A percentile compares a stretch with the other conserved stretches of the same genome.
Conservation (phyloP, 1,140 invertebrate species). For the Grapholita molesta region DNA sequence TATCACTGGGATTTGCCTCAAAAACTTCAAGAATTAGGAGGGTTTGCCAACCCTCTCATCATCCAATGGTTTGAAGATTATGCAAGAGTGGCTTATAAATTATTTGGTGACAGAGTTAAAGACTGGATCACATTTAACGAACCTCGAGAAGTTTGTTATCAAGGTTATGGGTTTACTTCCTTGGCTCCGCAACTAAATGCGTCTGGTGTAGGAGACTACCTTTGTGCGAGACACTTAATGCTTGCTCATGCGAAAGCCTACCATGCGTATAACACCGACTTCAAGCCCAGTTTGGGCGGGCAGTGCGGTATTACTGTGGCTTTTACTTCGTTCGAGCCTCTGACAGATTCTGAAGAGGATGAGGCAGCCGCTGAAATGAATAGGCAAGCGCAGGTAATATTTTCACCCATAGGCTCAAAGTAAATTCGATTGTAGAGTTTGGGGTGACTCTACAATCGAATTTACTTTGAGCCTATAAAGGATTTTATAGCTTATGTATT, state of each 20-base stretch:
- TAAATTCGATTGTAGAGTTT: too few relatives aligned
- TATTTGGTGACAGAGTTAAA: constrained; percentile 61
- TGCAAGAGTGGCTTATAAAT: constrained; percentile 55
- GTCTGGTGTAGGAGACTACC: constrained; percentile 51
- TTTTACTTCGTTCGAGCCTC: neutral
- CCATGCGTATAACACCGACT: neutral
- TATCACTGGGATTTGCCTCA: constrained; percentile 34
- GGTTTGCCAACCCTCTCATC: constrained; percentile 32
- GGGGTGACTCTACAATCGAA: too few relatives aligned
- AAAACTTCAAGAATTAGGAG: constrained; percentile 26
- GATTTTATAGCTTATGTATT: too few relatives aligned
- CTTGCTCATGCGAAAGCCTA: constrained; percentile 3
- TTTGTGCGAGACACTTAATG: constrained; percentile 53
- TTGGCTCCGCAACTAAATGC: constrained; percentile 44
- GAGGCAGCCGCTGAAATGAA: neutral
- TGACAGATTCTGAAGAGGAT: neutral
- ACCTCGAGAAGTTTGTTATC: constrained; percentile 35
- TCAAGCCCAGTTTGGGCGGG: neutral
- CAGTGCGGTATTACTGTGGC: neutral
- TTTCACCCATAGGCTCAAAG: too few relatives aligned
- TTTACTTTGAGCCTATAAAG: too few relatives aligned
- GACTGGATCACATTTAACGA: constrained; percentile 63
- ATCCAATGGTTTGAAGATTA: constrained; percentile 70
- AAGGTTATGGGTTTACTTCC: constrained; percentile 34
- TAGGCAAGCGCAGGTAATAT: neutral